Percentiles rank a stretch among this genome's conserved stretches.
Conservation (phyloP, 2,113 vertebrate genomes). For the Motacilla alba region DNA sequence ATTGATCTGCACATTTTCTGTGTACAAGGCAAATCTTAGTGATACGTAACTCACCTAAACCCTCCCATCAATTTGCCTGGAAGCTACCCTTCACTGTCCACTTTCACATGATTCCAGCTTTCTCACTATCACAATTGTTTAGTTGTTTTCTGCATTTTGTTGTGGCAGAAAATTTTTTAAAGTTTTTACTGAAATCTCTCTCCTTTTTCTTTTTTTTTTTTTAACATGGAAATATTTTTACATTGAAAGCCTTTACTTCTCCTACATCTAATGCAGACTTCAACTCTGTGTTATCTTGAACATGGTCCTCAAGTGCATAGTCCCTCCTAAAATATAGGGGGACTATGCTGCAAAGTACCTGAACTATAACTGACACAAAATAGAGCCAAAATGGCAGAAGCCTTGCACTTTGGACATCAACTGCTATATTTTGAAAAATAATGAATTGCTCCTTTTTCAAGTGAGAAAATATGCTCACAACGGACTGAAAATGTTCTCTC, state of each 20-base stretch:
- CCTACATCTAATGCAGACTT: not conserved
- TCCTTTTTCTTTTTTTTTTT: not conserved
- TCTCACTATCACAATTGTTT: not conserved
- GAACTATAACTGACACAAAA: slow-evolving; percentile 16
- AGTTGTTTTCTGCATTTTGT: not conserved
- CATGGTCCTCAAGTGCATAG: not conserved
- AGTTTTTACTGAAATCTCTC: not conserved
- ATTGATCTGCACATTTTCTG: not conserved
- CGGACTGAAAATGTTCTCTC: not conserved
- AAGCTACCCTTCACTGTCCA: not conserved
- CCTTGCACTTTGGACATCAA: not conserved
- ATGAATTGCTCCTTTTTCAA: not conserved
- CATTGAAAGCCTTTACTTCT: not conserved
- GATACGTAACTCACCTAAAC: fast-evolving
- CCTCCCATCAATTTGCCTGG: not conserved
- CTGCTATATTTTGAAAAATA: not conserved
- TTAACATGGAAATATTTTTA: not conserved
- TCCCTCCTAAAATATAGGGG: not conserved
- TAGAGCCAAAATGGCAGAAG: not conserved
- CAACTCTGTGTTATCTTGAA: not conserved
- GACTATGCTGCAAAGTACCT: not conserved
- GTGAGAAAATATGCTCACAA: not conserved
- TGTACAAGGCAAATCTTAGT: not conserved
- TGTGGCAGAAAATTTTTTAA: not conserved
- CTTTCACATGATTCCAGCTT: not conserved